Evolutionary conservation across 2,888 invertebrate genomes (phyloP).

Genomic region (Caenorhabditis sinica): DNA sequence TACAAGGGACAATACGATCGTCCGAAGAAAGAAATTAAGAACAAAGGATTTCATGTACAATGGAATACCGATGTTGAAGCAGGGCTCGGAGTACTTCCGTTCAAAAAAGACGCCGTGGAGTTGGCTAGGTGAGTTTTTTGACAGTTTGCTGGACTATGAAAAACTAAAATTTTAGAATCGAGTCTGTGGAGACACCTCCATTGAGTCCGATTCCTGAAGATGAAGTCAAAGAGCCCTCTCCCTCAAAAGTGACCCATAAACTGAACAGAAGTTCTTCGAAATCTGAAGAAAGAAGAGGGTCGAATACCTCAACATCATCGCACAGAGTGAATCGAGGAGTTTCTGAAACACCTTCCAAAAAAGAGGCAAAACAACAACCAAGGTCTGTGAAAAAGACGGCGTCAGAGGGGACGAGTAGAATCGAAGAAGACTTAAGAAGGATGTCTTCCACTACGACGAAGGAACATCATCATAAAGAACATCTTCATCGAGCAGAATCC

Average conservation of each 20-base stretch:
- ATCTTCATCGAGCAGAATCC: constrained; percentile 31
- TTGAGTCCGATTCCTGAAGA: constrained; percentile 64
- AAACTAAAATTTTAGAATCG: constrained; percentile 26
- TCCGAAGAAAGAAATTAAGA: constrained; percentile 71
- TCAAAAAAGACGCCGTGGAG: constrained; percentile 37
- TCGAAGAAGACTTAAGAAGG: constrained; percentile 58
- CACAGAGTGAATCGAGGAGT: constrained; percentile 45
- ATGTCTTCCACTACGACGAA: constrained; percentile 44
- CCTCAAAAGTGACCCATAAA: constrained; percentile 27
- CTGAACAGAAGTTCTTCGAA: constrained; percentile 32
- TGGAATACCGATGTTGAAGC: constrained; percentile 76
- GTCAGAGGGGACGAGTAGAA: constrained; percentile 64
- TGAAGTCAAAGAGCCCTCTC: constrained; percentile 51
- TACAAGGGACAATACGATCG: constrained; percentile 80
- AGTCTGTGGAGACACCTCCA: constrained; percentile 52
- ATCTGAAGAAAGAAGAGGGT: constrained; percentile 63
- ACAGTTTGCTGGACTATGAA: not conserved
- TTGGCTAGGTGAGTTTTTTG: constrained; percentile 37
- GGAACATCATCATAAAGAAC: constrained; percentile 64
- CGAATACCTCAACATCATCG: constrained; percentile 35
- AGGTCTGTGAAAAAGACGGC: constrained; percentile 58
- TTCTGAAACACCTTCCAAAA: constrained; percentile 66
- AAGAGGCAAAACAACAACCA: constrained; percentile 36
- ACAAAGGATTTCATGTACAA: constrained; percentile 77
- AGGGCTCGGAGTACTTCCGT: constrained; percentile 9